Evolutionary conservation across 2,888 invertebrate genomes (phyloP), one percentile per base, ranked within the genome.

Genomic region (Dynastes maya): DNA sequence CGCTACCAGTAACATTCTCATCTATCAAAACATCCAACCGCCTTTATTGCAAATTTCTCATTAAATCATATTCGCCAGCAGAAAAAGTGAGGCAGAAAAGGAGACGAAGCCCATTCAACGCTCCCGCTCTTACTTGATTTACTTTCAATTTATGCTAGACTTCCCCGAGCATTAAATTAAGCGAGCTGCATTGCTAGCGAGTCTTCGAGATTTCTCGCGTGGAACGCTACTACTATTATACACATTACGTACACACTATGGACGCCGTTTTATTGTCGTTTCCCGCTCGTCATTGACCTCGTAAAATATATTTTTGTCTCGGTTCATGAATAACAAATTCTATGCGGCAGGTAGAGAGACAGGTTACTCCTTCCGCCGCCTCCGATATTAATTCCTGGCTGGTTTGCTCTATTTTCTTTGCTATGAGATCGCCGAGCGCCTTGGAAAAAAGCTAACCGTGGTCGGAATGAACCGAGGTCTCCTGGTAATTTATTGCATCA

Each of bases 131-230:
- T 22, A 29, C 29, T 27, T 61, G 61, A 61, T 61, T 61, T 61
- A 61, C 61, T 61, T 27, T 61, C 61, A 29, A 29, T 61, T 61
- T 61, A 61, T 61, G 61, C 61, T 27, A 61, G 61, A 61, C 27
- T 61, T 61, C 61, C 61, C 29, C 61, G 29, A 61, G 29, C 61
- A 27, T 22, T 61, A 27, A 61, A 61, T 61, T 61, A 61, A 61
- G 22, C 22, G 22, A 6, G 27, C 16, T 53, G n/a, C 53, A 61
- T 29, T 27, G 29, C 61, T 27, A 61, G 61, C 22, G 61, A 61
- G 11, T 8, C 29, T 11, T n/a, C 27, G 29, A 27, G 29, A 11
- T 61, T 61, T 11, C 27, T 61, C 29, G 27, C 61, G 11, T 11
- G 61, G 27, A 61, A 22, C 61, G 53, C n/a, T 53, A 53, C 53